phyloP scores from a whole-genome alignment of 1,140 invertebrate genomes.

The Aphaenogaster floridana region DNA sequence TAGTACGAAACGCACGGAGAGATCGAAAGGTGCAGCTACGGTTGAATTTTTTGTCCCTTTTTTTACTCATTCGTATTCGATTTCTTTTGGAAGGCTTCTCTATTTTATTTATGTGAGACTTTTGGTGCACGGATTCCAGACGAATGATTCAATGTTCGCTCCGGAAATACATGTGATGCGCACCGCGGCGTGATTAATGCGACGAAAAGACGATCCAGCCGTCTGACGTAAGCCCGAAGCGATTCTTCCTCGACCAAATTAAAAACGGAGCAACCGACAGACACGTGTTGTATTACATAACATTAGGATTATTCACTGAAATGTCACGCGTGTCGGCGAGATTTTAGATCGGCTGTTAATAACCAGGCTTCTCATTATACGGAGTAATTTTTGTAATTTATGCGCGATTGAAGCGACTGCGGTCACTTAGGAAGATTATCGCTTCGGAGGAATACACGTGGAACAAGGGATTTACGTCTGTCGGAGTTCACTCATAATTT shows the following conservation, averaged over 20 bases:
- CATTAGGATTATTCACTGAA: constrained; percentile 35
- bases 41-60: background rate
- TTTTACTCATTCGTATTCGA: background rate
- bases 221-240: constrained; percentile 45
- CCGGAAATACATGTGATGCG: constrained; percentile 55
- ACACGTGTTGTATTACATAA: constrained; percentile 15
- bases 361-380: background rate
- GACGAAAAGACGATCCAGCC: constrained; percentile 25
- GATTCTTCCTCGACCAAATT: constrained; percentile 32
- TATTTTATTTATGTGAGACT: constrained; percentile 25
- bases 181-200: constrained; percentile 42
- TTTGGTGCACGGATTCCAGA: constrained; percentile 51
- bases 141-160: constrained; percentile 46
- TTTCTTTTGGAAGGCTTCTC: background rate
- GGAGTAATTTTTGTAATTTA: constrained; percentile 43
- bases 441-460: constrained; percentile 27
- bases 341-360: constrained; percentile 27
- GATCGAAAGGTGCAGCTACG: background rate
- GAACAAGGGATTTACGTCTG: constrained; percentile 3
- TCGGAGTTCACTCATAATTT: constrained; percentile 21
- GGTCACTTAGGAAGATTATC: constrained; percentile 31
- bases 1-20: background rate
- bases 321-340: background rate
- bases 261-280: constrained; percentile 13
- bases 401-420: constrained; percentile 16